Evolutionary conservation across 2,113 vertebrate genomes (phyloP).

Genomic region (Australoheros scitulus): DNA sequence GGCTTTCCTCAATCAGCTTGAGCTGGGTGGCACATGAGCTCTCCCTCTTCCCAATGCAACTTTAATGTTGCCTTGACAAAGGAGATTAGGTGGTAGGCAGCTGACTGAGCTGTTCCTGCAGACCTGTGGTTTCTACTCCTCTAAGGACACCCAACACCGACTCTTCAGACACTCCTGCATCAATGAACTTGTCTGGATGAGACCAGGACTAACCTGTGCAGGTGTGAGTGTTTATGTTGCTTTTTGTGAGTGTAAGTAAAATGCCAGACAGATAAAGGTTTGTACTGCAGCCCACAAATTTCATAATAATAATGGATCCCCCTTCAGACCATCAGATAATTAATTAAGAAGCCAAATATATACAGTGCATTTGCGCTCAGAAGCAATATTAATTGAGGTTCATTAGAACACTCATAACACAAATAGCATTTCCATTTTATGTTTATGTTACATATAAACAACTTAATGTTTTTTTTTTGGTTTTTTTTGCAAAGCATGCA

Average conservation of each 20-base stretch:
- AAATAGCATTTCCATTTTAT: neutral
- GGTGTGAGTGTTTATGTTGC: neutral
- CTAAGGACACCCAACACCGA: slow-evolving; percentile 62
- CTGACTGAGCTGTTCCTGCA: slow-evolving; percentile 49
- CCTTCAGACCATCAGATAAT: neutral
- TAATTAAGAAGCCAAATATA: slow-evolving; percentile 3
- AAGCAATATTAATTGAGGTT: neutral
- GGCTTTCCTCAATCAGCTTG: slow-evolving; percentile 2
- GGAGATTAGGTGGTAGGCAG: slow-evolving; percentile 47
- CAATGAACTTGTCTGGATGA: slow-evolving; percentile 54
- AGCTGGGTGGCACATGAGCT: slow-evolving; percentile 41
- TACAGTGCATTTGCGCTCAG: accelerated
- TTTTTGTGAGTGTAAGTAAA: neutral
- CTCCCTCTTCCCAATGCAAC: slow-evolving; percentile 57
- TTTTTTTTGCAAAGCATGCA: neutral
- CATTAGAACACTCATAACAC: neutral
- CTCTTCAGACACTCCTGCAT: slow-evolving; percentile 37
- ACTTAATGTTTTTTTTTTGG: neutral
- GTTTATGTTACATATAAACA: neutral
- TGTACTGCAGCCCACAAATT: neutral
- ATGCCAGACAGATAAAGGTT: neutral
- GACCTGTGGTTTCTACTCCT: slow-evolving; percentile 34
- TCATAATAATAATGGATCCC: neutral
- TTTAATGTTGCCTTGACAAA: slow-evolving; percentile 67
- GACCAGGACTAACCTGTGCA: neutral